Evolutionary conservation across 1,140 invertebrate genomes (phyloP).

Genomic region (Mya arenaria): DNA sequence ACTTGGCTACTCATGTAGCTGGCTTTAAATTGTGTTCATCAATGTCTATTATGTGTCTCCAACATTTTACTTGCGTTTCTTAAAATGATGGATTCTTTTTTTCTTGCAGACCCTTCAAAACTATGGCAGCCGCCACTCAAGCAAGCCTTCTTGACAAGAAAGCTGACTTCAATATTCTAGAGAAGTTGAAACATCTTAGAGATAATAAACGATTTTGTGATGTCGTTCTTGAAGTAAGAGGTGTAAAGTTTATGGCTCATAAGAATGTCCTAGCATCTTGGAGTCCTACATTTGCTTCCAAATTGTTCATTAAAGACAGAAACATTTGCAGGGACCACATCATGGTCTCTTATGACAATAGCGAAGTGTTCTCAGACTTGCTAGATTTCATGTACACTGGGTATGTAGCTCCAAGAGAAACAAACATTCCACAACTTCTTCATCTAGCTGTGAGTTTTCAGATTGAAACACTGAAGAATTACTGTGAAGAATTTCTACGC

Average conservation of each 20-base stretch:
- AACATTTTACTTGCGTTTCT: too few relatives aligned
- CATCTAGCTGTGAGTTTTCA: conserved; percentile 86
- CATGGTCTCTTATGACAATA: conserved; percentile 84
- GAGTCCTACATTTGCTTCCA: conserved; percentile 87
- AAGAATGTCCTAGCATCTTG: conserved; percentile 86
- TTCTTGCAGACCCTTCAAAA: too few relatives aligned
- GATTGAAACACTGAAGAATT: conserved; percentile 84
- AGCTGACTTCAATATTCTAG: conserved; percentile 59
- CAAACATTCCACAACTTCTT: conserved; percentile 85
- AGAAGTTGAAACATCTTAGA: conserved; percentile 61
- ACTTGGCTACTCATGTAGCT: too few relatives aligned
- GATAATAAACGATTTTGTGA: conserved; percentile 82
- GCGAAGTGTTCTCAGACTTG: conserved; percentile 84
- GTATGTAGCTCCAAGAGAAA: conserved; percentile 84
- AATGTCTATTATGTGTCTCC: too few relatives aligned
- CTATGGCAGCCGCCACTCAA: not conserved
- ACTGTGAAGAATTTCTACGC: conserved; percentile 86
- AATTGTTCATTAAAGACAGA: conserved; percentile 82
- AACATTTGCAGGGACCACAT: conserved; percentile 81
- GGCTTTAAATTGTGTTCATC: too few relatives aligned
- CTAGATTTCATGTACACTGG: conserved; percentile 88
- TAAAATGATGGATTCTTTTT: too few relatives aligned
- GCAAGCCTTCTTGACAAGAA: conserved; percentile 41
- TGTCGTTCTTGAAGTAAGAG: conserved; percentile 85
- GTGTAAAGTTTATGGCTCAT: conserved; percentile 85